A percentile compares a stretch with the other conserved stretches of the same genome.
These are phyloP conservation scores for Porites lobata DNA, from an alignment of 92 coral and sea anemone species.

Conservation along the genomic window DNA sequence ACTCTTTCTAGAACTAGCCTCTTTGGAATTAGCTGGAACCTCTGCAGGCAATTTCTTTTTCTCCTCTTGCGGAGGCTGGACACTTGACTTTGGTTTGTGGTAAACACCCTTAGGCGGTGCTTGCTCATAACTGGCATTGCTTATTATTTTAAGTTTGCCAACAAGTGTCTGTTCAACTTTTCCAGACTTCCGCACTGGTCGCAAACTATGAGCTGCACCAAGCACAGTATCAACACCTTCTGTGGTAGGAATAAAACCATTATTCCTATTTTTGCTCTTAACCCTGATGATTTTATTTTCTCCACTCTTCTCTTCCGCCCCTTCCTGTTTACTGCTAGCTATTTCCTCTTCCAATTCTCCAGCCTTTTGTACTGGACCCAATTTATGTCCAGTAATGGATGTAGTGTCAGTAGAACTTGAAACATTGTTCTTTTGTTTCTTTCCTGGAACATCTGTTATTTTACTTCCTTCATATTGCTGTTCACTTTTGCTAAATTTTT, in stretches of 20 bases:
- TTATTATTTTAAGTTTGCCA: slow-evolving; percentile 36
- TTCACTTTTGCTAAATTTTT: slow-evolving; percentile 32
- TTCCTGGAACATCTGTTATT: neutral
- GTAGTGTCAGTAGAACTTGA: neutral
- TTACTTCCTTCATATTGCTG: neutral
- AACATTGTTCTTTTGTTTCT: slow-evolving; percentile 27
- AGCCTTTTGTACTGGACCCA: no score
- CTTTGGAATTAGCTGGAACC: neutral
- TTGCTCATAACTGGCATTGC: slow-evolving; percentile 36
- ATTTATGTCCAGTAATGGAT: no score
- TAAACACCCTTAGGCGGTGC: slow-evolving; percentile 40
- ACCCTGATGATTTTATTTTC: neutral
- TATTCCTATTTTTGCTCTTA: slow-evolving; percentile 21
- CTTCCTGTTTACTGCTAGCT: neutral
- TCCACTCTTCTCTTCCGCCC: slow-evolving; percentile 20
- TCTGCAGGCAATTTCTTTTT: neutral
- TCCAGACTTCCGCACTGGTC: slow-evolving; percentile 34
- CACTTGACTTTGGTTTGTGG: slow-evolving; percentile 28
- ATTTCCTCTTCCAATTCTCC: no score
- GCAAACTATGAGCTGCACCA: slow-evolving; percentile 12
- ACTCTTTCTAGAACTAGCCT: neutral
- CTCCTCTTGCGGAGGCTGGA: slow-evolving; percentile 7
- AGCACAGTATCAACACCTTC: neutral
- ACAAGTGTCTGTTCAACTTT: slow-evolving; percentile 41
- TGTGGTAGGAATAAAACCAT: neutral